Base-by-base conservation (phyloP, 2,113 vertebrate species). In the Sinocyclocheilus anshuiensis region DNA sequence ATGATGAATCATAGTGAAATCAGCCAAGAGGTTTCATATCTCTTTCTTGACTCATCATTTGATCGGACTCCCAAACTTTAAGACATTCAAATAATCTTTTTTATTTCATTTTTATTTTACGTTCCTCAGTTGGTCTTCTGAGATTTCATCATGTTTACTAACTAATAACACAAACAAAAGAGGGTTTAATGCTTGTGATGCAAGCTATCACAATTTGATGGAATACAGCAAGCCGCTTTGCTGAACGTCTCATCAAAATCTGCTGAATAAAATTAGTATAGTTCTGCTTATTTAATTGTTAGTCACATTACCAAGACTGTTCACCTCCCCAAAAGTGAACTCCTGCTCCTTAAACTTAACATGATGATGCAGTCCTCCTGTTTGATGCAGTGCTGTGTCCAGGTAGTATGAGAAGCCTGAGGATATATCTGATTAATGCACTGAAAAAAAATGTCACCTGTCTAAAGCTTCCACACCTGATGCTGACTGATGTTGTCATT, bases 381-480 rank as follows among this genome's bases (percentile, higher is more conserved):
- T 77, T 1, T 77, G 74, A 24, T 50, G 42, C 42, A 24, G 74
- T 77, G 42, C 22, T 50, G 45, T n/a, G 12, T 77, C 22, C n/a
- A 77, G 74, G 3, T 12, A 77, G 74, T 13, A 77, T 15, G 22
- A 50, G 13, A 26, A 48, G 74, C 74, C 74, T 10, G 45, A 50
- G 45, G 74, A 77, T 48, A 77, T 9, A 48, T 26, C n/a, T 16
- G 45, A 77, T 77, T 77, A 77, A 48, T 76, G 45, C 74, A 76
- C 22, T 26, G 45, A 50, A 75, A 74, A 74, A 22, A 72, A 45
- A 75, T 9, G 4, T 77, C n/a, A 1, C 42, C 74, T 26, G 74
- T 26, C 22, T 50, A 50, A 77, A 77, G 45, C 6, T 77, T 77
- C 13, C n/a, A 77, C 74, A 77, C 22, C 74, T 77, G 45, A 77